Evolutionary conservation across 2,113 vertebrate species (phyloP).

Genomic region (Pelecanoides urinatrix): DNA sequence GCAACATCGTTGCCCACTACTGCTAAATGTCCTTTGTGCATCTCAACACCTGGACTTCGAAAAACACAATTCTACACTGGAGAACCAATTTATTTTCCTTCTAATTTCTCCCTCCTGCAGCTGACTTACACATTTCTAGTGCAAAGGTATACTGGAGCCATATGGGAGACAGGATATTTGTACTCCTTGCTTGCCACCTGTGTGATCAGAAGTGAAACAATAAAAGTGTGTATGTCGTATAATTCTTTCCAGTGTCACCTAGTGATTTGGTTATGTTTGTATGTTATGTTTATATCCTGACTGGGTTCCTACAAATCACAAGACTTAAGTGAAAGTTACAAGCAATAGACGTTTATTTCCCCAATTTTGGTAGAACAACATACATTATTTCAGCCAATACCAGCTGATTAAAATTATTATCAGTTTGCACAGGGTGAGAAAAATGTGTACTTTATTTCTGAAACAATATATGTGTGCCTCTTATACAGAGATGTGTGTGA

Average conservation of each 20-base stretch:
- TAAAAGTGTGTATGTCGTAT: not conserved
- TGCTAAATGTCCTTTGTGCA: not conserved
- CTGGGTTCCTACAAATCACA: not conserved
- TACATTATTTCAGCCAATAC: not conserved
- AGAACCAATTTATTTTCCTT: not conserved
- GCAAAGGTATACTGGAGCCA: not conserved
- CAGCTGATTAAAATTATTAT: not conserved
- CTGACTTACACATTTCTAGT: not conserved
- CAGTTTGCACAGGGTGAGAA: not conserved
- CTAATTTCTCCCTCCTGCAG: not conserved
- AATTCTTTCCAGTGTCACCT: not conserved
- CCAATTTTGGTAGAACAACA: conserved; percentile 38
- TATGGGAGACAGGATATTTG: not conserved
- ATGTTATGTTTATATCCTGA: not conserved
- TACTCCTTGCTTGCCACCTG: not conserved
- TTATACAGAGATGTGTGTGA: not conserved
- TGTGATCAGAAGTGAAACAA: not conserved
- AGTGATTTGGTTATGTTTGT: not conserved
- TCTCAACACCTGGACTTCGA: not conserved
- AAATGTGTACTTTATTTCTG: conserved; percentile 5
- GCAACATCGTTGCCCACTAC: not conserved
- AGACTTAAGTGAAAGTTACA: conserved; percentile 1
- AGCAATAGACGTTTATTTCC: not conserved
- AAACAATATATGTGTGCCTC: not conserved
- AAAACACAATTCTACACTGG: not conserved